Conservation (phyloP, 92 coral and sea anemone species). For the Porites cylindrica region DNA sequence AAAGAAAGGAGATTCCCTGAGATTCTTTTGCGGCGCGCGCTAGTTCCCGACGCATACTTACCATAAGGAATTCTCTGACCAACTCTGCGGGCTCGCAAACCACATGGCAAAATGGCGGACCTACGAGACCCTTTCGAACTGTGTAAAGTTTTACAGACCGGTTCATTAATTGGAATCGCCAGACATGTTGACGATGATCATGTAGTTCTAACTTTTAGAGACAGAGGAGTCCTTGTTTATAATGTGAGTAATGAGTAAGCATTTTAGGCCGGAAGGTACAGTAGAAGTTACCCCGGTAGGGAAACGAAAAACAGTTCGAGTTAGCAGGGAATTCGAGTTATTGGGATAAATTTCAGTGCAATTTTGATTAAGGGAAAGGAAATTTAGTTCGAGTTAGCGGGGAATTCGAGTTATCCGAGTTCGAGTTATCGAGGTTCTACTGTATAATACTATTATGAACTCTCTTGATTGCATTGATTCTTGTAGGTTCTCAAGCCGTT, state of each 20-base stretch:
- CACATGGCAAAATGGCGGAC: slow-evolving; percentile 94
- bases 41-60: background rate
- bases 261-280: background rate
- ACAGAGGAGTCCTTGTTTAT: slow-evolving; percentile 90
- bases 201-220: slow-evolving; percentile 85
- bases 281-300: background rate
- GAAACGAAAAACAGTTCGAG: too few relatives aligned
- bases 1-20: slow-evolving; percentile 35
- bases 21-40: slow-evolving; percentile 19
- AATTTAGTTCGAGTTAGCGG: too few relatives aligned
- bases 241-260: slow-evolving; percentile 73
- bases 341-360: too few relatives aligned
- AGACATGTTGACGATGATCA: slow-evolving; percentile 70
- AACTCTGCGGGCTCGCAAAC: slow-evolving; percentile 45
- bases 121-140: slow-evolving; percentile 79
- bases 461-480: background rate
- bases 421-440: too few relatives aligned
- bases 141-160: slow-evolving; percentile 78
- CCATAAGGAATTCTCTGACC: slow-evolving; percentile 19
- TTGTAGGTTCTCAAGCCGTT: background rate
- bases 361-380: too few relatives aligned
- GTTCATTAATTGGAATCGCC: slow-evolving; percentile 83
- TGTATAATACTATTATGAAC: too few relatives aligned
- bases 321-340: too few relatives aligned
- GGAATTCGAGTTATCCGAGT: too few relatives aligned